Base-by-base conservation (phyloP, 2,888 invertebrate species). In the Dasypogon diadema region DNA sequence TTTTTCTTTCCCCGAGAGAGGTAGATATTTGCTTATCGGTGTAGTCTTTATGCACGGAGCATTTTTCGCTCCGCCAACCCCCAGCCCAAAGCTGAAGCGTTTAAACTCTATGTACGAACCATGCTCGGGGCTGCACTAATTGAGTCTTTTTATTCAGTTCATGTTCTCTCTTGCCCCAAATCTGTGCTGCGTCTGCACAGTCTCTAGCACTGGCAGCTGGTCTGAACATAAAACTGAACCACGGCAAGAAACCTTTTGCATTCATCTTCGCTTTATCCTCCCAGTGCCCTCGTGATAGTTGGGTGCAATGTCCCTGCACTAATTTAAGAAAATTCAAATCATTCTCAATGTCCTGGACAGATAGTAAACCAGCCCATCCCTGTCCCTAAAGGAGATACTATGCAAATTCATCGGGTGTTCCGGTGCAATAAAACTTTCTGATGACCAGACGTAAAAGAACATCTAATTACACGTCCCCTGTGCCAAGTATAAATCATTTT, bases 131-230 rank as follows among this genome's bases (percentile, higher is more conserved):
- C 21, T 60, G 37, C 37, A 60, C 60, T 60, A 60, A 60, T 60
- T 60, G 60, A 60, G 60, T 37, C 60, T 37, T 60, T 60, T 60
- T 60, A 60, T 60, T 60, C 37, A 37, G 60, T 60, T 60, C 60
- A 37, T 16, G 37, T 60, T 60, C 60, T 16, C 21, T 12, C 22
- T 60, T 60, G 21, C 37, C 21, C 60, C 60, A 37, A 60, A 60
- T 30, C 21, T 60, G 21, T 37, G 37, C 60, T 16, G 14, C 16
- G 37, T 60, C 60, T 34, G 37, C 37, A 37, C 37, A 60, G 21
- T 10, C 37, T 42, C 4, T 16, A 18, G 37, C 37, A 18, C 37
- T 3, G 16, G 58, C 18, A 37, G 18, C 60, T 60, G 37, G 16
- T 10, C 26, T 2, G 12, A 60, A 30, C 58, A 26, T 58, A 58